Evolutionary conservation across 1,140 invertebrate species (phyloP).

Genomic region (Drosophila kurseongensis): DNA sequence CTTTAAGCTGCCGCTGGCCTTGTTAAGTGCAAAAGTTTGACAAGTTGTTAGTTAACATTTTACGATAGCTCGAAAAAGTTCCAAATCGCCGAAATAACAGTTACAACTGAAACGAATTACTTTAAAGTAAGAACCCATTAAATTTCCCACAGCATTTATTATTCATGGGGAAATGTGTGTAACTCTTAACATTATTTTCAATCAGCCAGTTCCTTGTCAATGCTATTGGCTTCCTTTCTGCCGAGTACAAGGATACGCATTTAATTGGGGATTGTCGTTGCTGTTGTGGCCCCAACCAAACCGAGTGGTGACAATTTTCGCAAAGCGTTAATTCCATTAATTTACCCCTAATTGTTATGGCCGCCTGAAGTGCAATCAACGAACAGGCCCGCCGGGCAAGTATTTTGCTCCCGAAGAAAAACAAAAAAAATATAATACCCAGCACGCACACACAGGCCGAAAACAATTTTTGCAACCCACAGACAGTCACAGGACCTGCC

Average conservation of each 20-base stretch:
- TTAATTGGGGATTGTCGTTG: constrained; percentile 19
- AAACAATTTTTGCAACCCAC: constrained; percentile 48
- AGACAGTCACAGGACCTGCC: background rate
- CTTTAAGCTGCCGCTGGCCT: constrained; percentile 18
- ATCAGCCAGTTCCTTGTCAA: constrained; percentile 8
- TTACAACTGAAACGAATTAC: constrained; percentile 8
- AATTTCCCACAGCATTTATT: background rate
- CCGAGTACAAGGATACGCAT: background rate
- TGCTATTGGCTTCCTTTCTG: constrained; percentile 8
- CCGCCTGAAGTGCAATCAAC: constrained; percentile 77
- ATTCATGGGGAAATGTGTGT: background rate
- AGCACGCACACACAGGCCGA: constrained; percentile 24
- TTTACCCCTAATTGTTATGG: constrained; percentile 78
- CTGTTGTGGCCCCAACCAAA: background rate
- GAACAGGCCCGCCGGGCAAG: constrained; percentile 32
- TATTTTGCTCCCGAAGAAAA: constrained; percentile 33
- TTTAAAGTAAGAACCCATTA: constrained; percentile 4
- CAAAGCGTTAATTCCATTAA: constrained; percentile 76
- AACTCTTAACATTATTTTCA: constrained; percentile 2
- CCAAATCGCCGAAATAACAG: background rate
- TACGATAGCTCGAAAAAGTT: constrained; percentile 48
- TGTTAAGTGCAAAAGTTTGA: constrained; percentile 40
- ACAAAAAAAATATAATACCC: constrained; percentile 25
- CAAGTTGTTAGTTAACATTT: constrained; percentile 57
- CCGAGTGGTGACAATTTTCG: constrained; percentile 63